Base-by-base conservation (phyloP, 2,113 vertebrate genomes). In the Microtus montanus region DNA sequence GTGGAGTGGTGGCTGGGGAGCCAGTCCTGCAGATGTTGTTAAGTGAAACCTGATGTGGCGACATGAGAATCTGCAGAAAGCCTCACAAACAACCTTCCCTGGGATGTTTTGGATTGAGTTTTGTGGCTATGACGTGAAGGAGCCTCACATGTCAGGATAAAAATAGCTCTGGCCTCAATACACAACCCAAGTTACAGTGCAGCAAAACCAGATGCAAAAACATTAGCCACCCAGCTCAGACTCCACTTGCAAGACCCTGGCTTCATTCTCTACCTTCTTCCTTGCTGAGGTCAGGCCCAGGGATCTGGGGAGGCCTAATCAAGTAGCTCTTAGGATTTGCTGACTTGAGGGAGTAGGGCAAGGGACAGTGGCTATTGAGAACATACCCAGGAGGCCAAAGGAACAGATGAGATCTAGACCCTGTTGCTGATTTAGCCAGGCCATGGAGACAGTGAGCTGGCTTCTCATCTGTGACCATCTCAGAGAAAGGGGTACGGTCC, bases 81-180 rank as follows among this genome's bases (percentile, higher is more conserved):
- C 61, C 96, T 96, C 90, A 92, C 95, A 95, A 97, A 93, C 97
- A 97, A 97, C 97, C 93, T 97, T 97, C 96, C 95, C 96, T n/a
- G 97, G 98, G 98, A 98, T 98, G 98, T 98, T 98, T 97, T 98
- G 98, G 97, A 98, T 97, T 94, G 49, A 97, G 96, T 93, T 98
- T 98, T 92, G 97, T 96, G 97, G 98, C 97, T 95, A 87, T 5
- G 4, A 97, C 92, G 95, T 7, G 66, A 94, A 8, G 49, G 96
- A 98, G 97, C 98, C 96, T 98, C 6, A 86, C 4, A 0, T 96
- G 98, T 96, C 22, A 13, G 96, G 98, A 97, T 98, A 98, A 98
- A 98, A 98, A 98, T 98, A 98, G 98, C 98, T 84, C 87, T 0
- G 82, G 95, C 93, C 97, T 98, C 94, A 95, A 97, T 87, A 91